Percentiles rank a stretch among this genome's conserved stretches.
These are phyloP conservation scores for Trichonephila clavata DNA, from an alignment of 1,140 invertebrate genomes.

Conservation along the genomic window DNA sequence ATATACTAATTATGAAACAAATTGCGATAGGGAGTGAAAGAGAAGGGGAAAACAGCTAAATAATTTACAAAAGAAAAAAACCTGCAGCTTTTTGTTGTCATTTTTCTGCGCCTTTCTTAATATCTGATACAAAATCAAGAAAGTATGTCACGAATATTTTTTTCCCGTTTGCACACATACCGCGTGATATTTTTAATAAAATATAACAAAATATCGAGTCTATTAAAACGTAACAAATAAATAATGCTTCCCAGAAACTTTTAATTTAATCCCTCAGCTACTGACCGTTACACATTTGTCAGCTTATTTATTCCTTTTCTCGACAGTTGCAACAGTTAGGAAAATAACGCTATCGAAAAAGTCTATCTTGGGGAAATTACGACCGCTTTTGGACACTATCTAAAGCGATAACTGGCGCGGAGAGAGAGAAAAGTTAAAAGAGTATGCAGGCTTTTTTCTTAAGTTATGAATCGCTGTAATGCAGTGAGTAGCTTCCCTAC, in stretches of 20 bases:
- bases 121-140: neutral
- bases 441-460: neutral
- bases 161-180: too few species aligned
- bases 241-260: neutral
- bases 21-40: too few species aligned
- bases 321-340: slow-evolving; percentile 37
- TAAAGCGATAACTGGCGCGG: slow-evolving; percentile 63
- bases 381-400: slow-evolving; percentile 72
- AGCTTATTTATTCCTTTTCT: slow-evolving; percentile 32
- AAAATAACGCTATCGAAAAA: slow-evolving; percentile 71
- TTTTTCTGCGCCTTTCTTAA: neutral
- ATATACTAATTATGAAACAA: too few species aligned
- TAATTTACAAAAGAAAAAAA: neutral
- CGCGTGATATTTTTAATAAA: too few species aligned
- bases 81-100: too few species aligned
- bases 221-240: slow-evolving; percentile 22
- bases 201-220: neutral
- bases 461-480: slow-evolving; percentile 64
- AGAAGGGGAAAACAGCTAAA: too few species aligned
- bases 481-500: slow-evolving; percentile 32
- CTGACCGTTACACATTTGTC: slow-evolving; percentile 28
- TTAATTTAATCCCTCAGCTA: slow-evolving; percentile 23
- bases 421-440: neutral
- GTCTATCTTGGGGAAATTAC: slow-evolving; percentile 65
- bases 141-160: too few species aligned